phyloP scores from a whole-genome alignment of 2,113 vertebrate genomes.

The Donacobius atricapilla region DNA sequence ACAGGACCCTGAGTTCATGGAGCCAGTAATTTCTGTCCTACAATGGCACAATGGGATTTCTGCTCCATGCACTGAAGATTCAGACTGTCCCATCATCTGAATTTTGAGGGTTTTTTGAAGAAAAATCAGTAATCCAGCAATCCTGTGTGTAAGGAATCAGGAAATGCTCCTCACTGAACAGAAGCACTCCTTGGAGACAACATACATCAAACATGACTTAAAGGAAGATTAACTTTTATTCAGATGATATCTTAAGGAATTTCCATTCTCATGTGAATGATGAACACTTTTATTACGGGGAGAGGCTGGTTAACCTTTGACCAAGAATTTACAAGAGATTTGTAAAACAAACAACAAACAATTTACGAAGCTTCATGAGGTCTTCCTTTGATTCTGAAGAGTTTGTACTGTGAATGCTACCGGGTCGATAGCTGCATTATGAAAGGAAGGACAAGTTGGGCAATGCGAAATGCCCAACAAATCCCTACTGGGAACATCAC shows the following conservation, averaged over 20 bases:
- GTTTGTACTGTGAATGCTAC: not conserved
- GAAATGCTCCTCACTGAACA: not conserved
- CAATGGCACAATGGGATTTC: not conserved
- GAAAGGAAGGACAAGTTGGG: not conserved
- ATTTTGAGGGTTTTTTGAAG: not conserved
- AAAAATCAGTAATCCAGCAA: not conserved
- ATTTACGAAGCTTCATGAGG: not conserved
- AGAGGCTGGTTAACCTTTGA: conserved; percentile 29
- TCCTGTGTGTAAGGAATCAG: not conserved
- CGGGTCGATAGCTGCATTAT: not conserved
- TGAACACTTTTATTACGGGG: conserved; percentile 28
- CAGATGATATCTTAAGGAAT: conserved; percentile 2
- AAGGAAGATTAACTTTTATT: conserved; percentile 29
- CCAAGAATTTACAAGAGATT: conserved; percentile 22
- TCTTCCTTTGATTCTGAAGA: not conserved
- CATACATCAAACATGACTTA: not conserved
- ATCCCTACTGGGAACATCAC: not conserved
- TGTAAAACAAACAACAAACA: conserved; percentile 30
- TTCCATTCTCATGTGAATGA: not conserved
- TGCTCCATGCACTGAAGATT: not conserved
- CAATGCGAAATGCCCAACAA: not conserved
- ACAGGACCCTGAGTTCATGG: not conserved
- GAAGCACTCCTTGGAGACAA: not conserved
- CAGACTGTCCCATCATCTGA: not conserved
- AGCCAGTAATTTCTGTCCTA: not conserved